These are phyloP conservation scores for Eupeodes luniger DNA, from an alignment of 2,888 invertebrate genomes.

Conservation along the genomic window DNA sequence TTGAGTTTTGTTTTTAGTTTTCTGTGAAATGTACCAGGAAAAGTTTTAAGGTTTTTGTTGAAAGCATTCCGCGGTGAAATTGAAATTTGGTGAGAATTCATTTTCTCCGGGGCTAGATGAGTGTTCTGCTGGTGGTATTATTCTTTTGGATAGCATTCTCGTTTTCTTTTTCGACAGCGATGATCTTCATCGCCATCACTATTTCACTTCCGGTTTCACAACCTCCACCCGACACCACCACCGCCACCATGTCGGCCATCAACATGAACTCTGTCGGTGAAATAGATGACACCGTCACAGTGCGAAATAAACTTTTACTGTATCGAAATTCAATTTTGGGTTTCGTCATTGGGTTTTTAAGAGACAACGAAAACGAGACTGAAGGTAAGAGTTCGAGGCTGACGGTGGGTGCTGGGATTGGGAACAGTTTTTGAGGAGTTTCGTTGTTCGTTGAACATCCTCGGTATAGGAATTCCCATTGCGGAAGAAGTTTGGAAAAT, in stretches of 20 bases:
- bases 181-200: conserved; percentile 58
- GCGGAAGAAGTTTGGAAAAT: conserved; percentile 65
- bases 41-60: conserved; percentile 68
- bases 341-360: conserved; percentile 60
- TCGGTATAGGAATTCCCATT: conserved; percentile 45
- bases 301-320: conserved; percentile 72
- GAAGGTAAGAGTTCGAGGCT: not conserved
- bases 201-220: conserved; percentile 22
- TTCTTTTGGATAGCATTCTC: conserved; percentile 2
- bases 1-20: not conserved
- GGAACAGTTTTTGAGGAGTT: conserved; percentile 5
- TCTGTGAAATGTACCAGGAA: conserved; percentile 25
- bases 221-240: conserved; percentile 15
- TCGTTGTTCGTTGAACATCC: not conserved
- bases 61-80: conserved; percentile 76
- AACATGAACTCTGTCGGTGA: conserved; percentile 5
- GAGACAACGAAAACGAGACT: conserved; percentile 19
- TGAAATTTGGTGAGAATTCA: conserved; percentile 73
- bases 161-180: conserved; percentile 1
- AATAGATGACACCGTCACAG: conserved; percentile 71
- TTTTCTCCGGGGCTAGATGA: conserved; percentile 43
- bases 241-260: conserved; percentile 13
- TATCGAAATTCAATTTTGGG: conserved; percentile 75
- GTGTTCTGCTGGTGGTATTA: conserved; percentile 8
- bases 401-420: not conserved